Base-by-base conservation (phyloP, 1,140 invertebrate species). In the Ostrea denselamellosa region DNA sequence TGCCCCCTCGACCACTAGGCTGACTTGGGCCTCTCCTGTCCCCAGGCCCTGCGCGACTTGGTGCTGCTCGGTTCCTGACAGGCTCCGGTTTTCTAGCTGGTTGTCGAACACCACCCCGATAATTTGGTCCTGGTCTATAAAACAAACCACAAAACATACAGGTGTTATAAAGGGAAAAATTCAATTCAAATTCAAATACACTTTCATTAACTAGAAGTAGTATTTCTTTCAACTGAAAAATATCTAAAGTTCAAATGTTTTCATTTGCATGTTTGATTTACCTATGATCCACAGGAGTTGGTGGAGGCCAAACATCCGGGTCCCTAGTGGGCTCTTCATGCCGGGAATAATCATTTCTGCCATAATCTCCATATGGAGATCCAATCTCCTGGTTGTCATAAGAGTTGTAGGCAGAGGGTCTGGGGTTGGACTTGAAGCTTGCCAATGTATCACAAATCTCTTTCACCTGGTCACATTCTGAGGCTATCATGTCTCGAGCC, bases 381-480 rank as follows among this genome's bases (percentile, higher is more conserved):
- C 90, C 89, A 90, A 85, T 91, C 83, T 90, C 89, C 68, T 88
- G 85, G 62, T 91, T 85, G 86, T 86, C 86, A 51, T 28, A 54
- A n/a, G 85, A 86, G 56, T 86, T 81, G 34, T 85, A 65, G 25
- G 86, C 89, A 8, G 68, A 25, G 25, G 86, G 44, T 53, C 86
- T 88, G 44, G 89, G 86, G 52, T 95, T 94, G 90, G 96, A 96
- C 93, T 96, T 96, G 86, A 97, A 97, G 65, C 95, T 94, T 22
- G 94, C 95, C 86, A 98, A 94, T 12, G 97, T 97, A 86, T 96
- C 96, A 89, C 96, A 97, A 52, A 97, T 96, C 82, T 97, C 96
- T 95, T 98, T 98, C 0, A 99, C 96, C 94, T 98, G 97, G 93
- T 98, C 97, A 95, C 98, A 98, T 95, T 99, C 98, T 83, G 97